Evolutionary conservation across 1,140 invertebrate genomes (phyloP).

Genomic region (Trachymyrmex cornetzi): DNA sequence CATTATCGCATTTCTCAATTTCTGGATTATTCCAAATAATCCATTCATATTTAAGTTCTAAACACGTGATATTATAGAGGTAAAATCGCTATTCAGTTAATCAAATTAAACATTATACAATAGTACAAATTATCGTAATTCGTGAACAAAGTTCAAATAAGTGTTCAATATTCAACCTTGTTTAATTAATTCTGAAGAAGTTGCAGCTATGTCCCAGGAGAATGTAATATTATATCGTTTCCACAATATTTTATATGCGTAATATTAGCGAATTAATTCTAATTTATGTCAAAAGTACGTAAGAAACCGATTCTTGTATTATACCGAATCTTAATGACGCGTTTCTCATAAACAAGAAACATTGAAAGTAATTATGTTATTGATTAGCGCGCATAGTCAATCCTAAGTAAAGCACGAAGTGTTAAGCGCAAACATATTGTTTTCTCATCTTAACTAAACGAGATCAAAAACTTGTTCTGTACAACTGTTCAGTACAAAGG

Average conservation of each 20-base stretch:
- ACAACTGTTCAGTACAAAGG: constrained; percentile 53
- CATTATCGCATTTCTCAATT: constrained; percentile 45
- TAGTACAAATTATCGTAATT: constrained; percentile 75
- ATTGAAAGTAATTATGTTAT: constrained; percentile 38
- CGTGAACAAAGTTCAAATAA: constrained; percentile 70
- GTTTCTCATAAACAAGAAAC: constrained; percentile 30
- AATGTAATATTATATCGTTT: constrained; percentile 27
- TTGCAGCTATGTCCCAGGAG: constrained; percentile 7
- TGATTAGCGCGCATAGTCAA: constrained; percentile 25
- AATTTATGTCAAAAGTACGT: constrained; percentile 41
- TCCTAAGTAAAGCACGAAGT: constrained; percentile 10
- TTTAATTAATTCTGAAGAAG: constrained; percentile 49
- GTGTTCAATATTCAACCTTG: constrained; percentile 61
- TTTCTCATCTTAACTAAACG: constrained; percentile 32
- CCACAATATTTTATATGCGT: constrained; percentile 16
- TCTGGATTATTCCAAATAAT: constrained; percentile 41
- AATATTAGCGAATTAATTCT: constrained; percentile 40
- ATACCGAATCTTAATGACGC: constrained; percentile 17
- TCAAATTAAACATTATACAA: constrained; percentile 64
- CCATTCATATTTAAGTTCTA: constrained; percentile 41
- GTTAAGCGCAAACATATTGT: constrained; percentile 34
- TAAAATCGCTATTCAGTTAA: constrained; percentile 53
- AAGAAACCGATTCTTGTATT: constrained; percentile 17
- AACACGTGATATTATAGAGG: constrained; percentile 26
- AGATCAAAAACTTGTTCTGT: constrained; percentile 51